These are phyloP conservation scores for Condylostylus longicornis DNA, from an alignment of 1,140 invertebrate species.

Conservation along the genomic window DNA sequence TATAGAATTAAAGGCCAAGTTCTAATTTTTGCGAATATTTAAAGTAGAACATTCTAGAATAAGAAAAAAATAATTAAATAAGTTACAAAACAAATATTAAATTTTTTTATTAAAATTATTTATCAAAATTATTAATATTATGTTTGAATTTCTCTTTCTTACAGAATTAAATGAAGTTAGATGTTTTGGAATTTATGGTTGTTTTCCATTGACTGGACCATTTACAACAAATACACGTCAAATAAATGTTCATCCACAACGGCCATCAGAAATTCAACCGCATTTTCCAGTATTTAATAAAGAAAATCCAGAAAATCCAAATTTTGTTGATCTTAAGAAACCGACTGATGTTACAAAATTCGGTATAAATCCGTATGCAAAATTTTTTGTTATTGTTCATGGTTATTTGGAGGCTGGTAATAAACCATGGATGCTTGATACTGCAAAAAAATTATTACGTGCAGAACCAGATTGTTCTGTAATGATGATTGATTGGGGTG, in stretches of 20 bases:
- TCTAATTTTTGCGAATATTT: conserved; percentile 22
- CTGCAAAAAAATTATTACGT: conserved; percentile 43
- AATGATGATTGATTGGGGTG: conserved; percentile 69
- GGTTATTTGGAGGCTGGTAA: conserved; percentile 72
- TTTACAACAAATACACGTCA: conserved; percentile 64
- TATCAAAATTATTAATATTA: background rate
- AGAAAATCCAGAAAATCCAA: conserved; percentile 36
- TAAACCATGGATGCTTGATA: conserved; percentile 51
- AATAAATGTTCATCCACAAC: conserved; percentile 58
- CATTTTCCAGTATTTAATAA: conserved; percentile 40
- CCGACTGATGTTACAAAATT: conserved; percentile 40
- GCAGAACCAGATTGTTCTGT: conserved; percentile 56
- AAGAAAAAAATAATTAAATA: conserved; percentile 12
- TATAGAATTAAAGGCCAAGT: background rate
- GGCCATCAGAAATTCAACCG: conserved; percentile 38
- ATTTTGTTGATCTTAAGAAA: conserved; percentile 47
- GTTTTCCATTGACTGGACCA: conserved; percentile 63
- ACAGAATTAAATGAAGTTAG: conserved; percentile 33
- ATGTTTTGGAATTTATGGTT: conserved; percentile 68
- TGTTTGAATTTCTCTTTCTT: conserved; percentile 2
- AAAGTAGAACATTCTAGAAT: conserved; percentile 10
- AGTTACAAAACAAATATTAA: conserved; percentile 9
- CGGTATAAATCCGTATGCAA: conserved; percentile 42
- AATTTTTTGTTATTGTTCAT: conserved; percentile 63
- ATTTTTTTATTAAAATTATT: conserved; percentile 2